Conservation (phyloP, 2,888 invertebrate species). For the Silvanus unidentatus region DNA sequence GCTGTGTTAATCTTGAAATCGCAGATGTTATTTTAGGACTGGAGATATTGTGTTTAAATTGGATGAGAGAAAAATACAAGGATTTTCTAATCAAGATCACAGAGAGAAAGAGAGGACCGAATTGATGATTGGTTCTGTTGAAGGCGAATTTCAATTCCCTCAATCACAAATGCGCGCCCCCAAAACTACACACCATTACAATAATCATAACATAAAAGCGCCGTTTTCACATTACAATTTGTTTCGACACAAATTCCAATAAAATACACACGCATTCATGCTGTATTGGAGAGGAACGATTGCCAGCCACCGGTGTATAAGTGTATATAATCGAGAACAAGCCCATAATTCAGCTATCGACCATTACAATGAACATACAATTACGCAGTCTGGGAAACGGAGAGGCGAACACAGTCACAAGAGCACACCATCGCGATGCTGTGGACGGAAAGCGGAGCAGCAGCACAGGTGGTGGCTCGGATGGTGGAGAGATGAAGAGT, state of each 20-base stretch:
- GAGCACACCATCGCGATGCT: not conserved
- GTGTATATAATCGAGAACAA: slow-evolving; percentile 28
- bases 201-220: no score
- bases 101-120: no score
- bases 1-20: slow-evolving; percentile 3
- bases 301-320: slow-evolving; percentile 24
- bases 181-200: no score
- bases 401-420: slow-evolving; percentile 7
- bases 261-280: not conserved
- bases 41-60: slow-evolving; percentile 5
- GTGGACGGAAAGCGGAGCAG: no score
- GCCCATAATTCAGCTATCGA: slow-evolving; percentile 30
- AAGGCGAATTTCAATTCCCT: no score
- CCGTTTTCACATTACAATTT: no score
- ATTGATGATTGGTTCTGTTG: no score
- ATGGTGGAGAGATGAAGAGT: slow-evolving; percentile 30
- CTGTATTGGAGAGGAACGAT: slow-evolving; percentile 24
- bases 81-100: no score
- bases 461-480: slow-evolving; percentile 4
- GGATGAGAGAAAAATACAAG: no score
- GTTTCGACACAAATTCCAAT: no score
- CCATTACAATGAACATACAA: slow-evolving; percentile 32
- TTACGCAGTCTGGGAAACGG: slow-evolving; percentile 34
- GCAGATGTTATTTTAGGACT: slow-evolving; percentile 10
- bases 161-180: no score